Evolutionary conservation across 1,140 invertebrate genomes (phyloP).

Genomic region (Drosophila elegans): DNA sequence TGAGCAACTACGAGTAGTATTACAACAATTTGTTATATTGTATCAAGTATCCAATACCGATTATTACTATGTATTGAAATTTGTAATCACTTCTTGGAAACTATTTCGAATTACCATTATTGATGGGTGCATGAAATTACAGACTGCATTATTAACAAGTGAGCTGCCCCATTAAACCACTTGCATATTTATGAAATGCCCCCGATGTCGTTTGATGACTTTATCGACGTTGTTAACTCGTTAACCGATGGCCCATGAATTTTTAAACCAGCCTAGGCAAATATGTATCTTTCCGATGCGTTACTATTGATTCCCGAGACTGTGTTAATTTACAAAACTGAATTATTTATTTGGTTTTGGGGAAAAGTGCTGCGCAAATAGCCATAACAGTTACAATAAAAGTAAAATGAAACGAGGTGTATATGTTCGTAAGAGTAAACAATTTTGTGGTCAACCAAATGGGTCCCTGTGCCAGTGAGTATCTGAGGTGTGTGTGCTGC

Average conservation of each 20-base stretch:
- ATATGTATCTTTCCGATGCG: neutral
- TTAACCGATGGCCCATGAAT: conserved; percentile 17
- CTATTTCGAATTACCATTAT: no score
- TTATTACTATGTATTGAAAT: no score
- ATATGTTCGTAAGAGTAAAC: conserved; percentile 7
- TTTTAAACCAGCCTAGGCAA: conserved; percentile 12
- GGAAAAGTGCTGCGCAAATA: conserved; percentile 30
- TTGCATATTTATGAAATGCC: conserved; percentile 15
- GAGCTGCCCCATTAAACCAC: neutral
- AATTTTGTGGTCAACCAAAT: conserved; percentile 30
- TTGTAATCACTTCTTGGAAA: neutral
- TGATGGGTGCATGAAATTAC: neutral
- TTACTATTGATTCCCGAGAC: conserved; percentile 7
- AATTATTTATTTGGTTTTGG: conserved; percentile 69
- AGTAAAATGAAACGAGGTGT: conserved; percentile 42
- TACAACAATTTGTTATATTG: no score
- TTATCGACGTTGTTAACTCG: conserved; percentile 13
- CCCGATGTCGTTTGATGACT: conserved; percentile 12
- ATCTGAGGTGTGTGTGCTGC: neutral
- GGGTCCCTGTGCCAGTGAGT: neutral
- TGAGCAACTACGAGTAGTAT: no score
- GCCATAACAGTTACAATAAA: conserved; percentile 67
- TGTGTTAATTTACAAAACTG: conserved; percentile 53
- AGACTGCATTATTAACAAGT: neutral
- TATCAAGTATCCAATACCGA: no score